Evolutionary conservation across 2,797 vertebrate genomes (phyloP).

Genomic region (Argentina silus): DNA sequence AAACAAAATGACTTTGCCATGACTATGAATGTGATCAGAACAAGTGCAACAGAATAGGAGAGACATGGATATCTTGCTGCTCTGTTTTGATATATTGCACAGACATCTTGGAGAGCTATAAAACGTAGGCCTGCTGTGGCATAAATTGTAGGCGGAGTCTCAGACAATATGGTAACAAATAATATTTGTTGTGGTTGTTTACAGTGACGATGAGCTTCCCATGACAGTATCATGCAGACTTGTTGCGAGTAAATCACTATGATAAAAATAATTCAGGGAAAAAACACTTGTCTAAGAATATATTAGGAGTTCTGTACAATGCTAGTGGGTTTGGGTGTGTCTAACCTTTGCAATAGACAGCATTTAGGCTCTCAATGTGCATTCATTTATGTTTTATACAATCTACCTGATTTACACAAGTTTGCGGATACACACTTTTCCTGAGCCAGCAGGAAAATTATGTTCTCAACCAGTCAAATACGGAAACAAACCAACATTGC

Average conservation of each 20-base stretch:
- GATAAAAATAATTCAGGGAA: not conserved
- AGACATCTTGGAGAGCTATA: conserved; percentile 59
- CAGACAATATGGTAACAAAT: not conserved
- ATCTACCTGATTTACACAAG: conserved; percentile 18
- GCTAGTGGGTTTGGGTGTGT: conserved; percentile 14
- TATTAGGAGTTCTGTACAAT: not conserved
- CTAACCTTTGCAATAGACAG: conserved; percentile 34
- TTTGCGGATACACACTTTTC: conserved; percentile 50
- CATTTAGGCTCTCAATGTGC: conserved; percentile 37
- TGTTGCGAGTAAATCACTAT: conserved; percentile 1
- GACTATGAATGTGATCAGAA: conserved; percentile 33
- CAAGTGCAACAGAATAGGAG: conserved; percentile 36
- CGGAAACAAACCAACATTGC: no score
- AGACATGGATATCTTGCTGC: conserved; percentile 20
- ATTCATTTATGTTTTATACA: conserved; percentile 6
- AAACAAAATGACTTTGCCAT: conserved; percentile 42
- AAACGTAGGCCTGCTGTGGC: not conserved
- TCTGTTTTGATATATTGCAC: conserved; percentile 68
- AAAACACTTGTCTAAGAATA: not conserved
- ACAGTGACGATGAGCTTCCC: conserved; percentile 41
- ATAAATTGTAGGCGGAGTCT: conserved; percentile 16
- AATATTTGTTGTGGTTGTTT: not conserved
- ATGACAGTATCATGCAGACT: conserved; percentile 63
- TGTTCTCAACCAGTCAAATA: conserved; percentile 22
- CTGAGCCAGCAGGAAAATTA: conserved; percentile 77